Base-by-base conservation (phyloP, 2,888 invertebrate genomes). In the Thera britannica region DNA sequence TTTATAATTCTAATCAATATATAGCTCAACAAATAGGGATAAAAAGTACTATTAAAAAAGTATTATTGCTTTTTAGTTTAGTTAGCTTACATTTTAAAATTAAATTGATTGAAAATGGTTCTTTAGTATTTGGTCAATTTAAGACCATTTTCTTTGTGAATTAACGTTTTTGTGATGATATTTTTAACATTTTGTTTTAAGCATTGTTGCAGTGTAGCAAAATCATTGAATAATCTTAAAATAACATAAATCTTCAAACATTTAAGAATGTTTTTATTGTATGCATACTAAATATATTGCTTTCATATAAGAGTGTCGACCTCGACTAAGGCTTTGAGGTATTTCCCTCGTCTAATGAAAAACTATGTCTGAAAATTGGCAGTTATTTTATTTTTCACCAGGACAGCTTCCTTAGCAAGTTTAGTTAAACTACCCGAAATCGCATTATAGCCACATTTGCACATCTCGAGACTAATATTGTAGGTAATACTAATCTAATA, bases 241-340 rank as follows among this genome's bases (percentile, higher is more conserved):
- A 75, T 77, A 72, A 69, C 75, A 76, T 76, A 74, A 72, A 72
- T 72, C 63, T 62, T 59, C 44, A 46, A 72, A 79, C 79, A 71
- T 65, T 67, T 79, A 77, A 76, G 76, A 44, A 58, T 80, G 78
- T 73, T 77, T 80, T 78, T 73, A 71, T 74, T 67, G 68, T 76
- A 46, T 38, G 72, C 73, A 67, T 70, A 63, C 68, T 4, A 66
- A 55, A 73, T 77, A 74, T 84, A 84, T 84, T 83, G 83, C 81
- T 83, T 78, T 61, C 77, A 78, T 77, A 23, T 70, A 60, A 7
- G 48, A 38, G 11, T 48, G 58, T 62, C 56, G n/a, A 58, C 4
- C 54, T 58, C 35, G 62, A 65, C 62, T 65, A 65, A 65, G 65
- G 65, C 65, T 62, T 46, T n/a, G 52, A 58, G 46, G 23, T 46